Evolutionary conservation across 2,797 vertebrate genomes (phyloP), one percentile per base, ranked within the genome.

Genomic region (Lophura swinhoii): DNA sequence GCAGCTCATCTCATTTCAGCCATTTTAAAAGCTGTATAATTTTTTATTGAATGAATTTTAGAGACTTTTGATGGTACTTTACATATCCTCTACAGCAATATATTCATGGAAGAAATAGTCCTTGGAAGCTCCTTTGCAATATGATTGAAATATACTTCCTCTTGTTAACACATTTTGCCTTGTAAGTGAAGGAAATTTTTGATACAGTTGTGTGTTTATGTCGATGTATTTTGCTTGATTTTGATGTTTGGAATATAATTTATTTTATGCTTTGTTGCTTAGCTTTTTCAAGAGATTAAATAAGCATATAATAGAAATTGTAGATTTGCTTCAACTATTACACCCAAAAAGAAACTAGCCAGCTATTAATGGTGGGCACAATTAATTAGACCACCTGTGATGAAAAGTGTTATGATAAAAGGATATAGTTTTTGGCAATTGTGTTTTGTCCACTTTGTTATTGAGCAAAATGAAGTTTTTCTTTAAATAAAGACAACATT

Each of bases 21-120:
- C 58, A 2, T 17, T 94, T 78, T 78, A 48, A 22, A 81, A 12
- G 10, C 12, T 37, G 12, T 17, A 33, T 78, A 31, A 46, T 15
- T 83, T 94, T 83, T 66, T 83, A 39, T 69, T 69, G 37, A 46
- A 56, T 81, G 43, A 95, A 78, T 23, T 75, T 87, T 70, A 6
- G 15, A 91, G 76, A 75, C 62, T 14, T 31, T 20, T 20, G 16
- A 37, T 90, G 62, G 5, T 76, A 39, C 4, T 71, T 78, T 82
- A 60, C 23, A 8, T 69, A 16, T n/a, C 64, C 37, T 89, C 43
- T 89, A 41, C 87, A 78, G 22, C 41, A 84, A 56, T 29, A 23
- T 3, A 35, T 64, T 76, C 28, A 76, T 73, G 55, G 41, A 88
- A 81, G 35, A 81, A 72, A 70, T 7, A 78, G 20, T 5, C 14